Conservation (phyloP, 2,888 invertebrate species). For the Melipona bicolor region DNA sequence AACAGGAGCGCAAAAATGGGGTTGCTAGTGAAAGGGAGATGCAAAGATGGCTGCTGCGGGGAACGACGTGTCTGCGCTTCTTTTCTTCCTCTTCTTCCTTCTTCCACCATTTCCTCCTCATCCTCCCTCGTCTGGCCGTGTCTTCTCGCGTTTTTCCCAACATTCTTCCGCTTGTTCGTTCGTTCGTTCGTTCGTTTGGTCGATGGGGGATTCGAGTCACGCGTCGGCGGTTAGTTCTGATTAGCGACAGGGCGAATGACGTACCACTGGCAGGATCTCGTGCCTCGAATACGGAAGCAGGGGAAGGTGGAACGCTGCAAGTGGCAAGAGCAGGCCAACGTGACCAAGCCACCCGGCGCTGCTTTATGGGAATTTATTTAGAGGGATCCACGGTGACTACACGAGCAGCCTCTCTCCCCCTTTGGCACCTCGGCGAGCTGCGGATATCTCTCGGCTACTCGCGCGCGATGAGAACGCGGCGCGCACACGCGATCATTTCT, state of each 20-base stretch:
- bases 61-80: slow-evolving; percentile 56
- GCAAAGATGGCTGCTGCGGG: slow-evolving; percentile 76
- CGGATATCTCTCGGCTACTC: slow-evolving; percentile 14
- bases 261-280: slow-evolving; percentile 83
- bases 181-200: slow-evolving; percentile 67
- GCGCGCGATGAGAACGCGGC: slow-evolving; percentile 29
- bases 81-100: slow-evolving; percentile 33
- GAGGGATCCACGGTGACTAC: slow-evolving; percentile 51
- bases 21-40: slow-evolving; percentile 67
- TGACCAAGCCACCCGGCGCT: slow-evolving; percentile 49
- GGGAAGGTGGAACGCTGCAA: slow-evolving; percentile 25
- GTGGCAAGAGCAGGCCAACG: slow-evolving; percentile 58
- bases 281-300: slow-evolving; percentile 80
- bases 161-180: slow-evolving; percentile 39
- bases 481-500: not conserved
- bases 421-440: not conserved
- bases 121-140: slow-evolving; percentile 9
- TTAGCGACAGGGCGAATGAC: slow-evolving; percentile 83
- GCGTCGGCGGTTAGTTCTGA: slow-evolving; percentile 84
- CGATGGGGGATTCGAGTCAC: slow-evolving; percentile 78
- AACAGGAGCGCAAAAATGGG: slow-evolving; percentile 65
- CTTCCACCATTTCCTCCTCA: slow-evolving; percentile 32
- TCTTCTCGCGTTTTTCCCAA: slow-evolving; percentile 34
- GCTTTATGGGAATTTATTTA: slow-evolving; percentile 72
- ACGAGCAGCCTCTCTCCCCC: not conserved